Base-by-base conservation (phyloP, 2,888 invertebrate genomes). In the Cinara cedri region DNA sequence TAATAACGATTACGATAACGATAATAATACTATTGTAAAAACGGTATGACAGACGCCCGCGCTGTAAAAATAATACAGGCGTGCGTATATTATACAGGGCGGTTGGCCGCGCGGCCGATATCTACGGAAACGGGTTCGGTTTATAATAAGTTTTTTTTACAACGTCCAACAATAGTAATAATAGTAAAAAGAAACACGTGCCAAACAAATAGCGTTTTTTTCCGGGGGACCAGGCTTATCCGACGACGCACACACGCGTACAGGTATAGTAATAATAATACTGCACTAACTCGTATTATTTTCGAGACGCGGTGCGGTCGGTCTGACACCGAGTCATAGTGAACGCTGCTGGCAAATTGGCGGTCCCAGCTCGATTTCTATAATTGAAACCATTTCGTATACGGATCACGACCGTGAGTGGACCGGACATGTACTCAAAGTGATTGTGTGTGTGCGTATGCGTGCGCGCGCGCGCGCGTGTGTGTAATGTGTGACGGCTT, bases 301-400 rank as follows among this genome's bases (percentile, higher is more conserved):
- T 46, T 24, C 11, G 57, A 9, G 11, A 16, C 19, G n/a, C 10
- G 21, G 16, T 51, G 44, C 16, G 62, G 34, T 46, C 19, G 19
- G 34, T 34, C 26, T 4, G 51, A 21, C 63, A 16, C 51, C 19
- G 16, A 42, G 6, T 34, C n/a, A n/a, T n/a, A n/a, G 19, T 10
- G 63, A 65, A 65, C 19, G 9, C 60, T 42, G 11, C 55, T 57
- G 66, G 57, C 26, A 66, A 76, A 76, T 57, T 76, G 66, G 57
- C 46, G 76, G 57, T 57, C 57, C 46, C 26, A 0, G 76, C 46
- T 76, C 66, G 66, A 76, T 76, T 66, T 57, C 66, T 76, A 66
- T 78, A 78, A 78, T 78, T 78, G 68, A 78, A 78, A 70, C 70
- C 21, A 42, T 60, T 78, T 34, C 10, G 70, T 70, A 78, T 6